Conservation (phyloP, 2,113 vertebrate species). For the Orientallactaga bullata region DNA sequence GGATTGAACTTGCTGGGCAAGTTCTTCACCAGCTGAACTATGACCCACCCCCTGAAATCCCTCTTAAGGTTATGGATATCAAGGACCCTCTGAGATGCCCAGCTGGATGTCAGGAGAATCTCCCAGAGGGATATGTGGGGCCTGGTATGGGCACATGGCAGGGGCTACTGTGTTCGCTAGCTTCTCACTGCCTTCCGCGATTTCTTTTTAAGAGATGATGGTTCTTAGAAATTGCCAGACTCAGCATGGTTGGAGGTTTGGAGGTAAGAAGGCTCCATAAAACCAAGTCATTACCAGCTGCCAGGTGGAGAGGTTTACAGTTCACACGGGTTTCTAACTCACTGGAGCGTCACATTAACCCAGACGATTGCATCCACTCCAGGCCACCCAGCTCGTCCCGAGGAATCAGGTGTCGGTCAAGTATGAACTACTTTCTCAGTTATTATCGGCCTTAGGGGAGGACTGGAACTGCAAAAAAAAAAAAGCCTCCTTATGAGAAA, state of each 20-base stretch:
- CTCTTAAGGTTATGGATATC: background rate
- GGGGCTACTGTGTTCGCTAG: background rate
- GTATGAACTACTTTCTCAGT: slow-evolving; percentile 53
- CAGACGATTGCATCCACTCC: slow-evolving; percentile 26
- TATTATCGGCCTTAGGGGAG: background rate
- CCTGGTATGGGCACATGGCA: background rate
- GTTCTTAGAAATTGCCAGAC: slow-evolving; percentile 52
- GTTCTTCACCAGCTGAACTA: too few species aligned
- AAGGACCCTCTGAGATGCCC: background rate
- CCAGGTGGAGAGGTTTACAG: slow-evolving; percentile 47
- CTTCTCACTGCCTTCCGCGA: background rate
- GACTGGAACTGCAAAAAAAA: slow-evolving; percentile 9
- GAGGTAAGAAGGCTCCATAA: slow-evolving; percentile 48
- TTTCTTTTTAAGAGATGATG: slow-evolving; percentile 53
- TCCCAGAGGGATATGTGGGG: background rate
- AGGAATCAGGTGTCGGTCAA: slow-evolving; percentile 33
- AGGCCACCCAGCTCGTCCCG: slow-evolving; percentile 12
- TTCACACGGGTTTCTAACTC: background rate
- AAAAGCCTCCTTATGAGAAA: background rate
- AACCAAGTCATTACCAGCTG: slow-evolving; percentile 37
- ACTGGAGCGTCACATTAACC: slow-evolving; percentile 53
- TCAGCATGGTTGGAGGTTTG: slow-evolving; percentile 29
- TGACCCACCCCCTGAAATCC: background rate
- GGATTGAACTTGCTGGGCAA: too few species aligned
- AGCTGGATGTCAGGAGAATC: background rate